Evolutionary conservation across 2,113 vertebrate genomes (phyloP), one percentile per base, ranked within the genome.

Genomic region (Heterochromis multidens): DNA sequence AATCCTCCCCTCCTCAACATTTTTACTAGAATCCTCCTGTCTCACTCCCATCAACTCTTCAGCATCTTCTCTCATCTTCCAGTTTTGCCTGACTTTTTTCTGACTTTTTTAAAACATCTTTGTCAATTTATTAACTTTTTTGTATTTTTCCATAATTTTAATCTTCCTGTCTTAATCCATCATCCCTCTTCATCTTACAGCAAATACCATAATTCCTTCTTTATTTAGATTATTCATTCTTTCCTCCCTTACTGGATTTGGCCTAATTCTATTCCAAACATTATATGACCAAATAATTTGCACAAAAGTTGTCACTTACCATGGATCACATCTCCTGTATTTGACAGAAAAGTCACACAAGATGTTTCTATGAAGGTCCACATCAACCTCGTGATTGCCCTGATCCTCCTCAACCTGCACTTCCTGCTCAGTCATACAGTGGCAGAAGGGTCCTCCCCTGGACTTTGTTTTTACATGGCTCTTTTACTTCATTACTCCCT

Each of bases 291-390:
- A 16, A 46, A 46, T 16, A 46, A 46, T 46, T 13, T 16, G 14
- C 2, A 1, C 21, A 10, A 19, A 62, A 17, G 27, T 52, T 14
- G 31, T 74, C 14, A 19, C n/a, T 58, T 8, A 40, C 19, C 2
- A 17, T 3, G 6, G 10, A 37, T 7, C 54, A n/a, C 2, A 7
- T 78, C 4, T 83, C 67, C 40, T 76, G n/a, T 79, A 11, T 43
- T 13, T 67, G 4, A 77, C 86, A 94, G 93, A 46, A 67, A 79
- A 1, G 1, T 77, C 33, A 76, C 85, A 35, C 33, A 7, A 80
- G 90, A 94, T 56, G 43, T 88, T 60, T 89, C 91, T 3, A 85
- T 89, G 84, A 94, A 78, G 85, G 31, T 94, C 43, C 93, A 95
- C 79, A 81, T 93, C 57, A 91, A 79, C 81, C 88, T 95, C 1